phyloP scores from a whole-genome alignment of 1,140 invertebrate genomes.

The Oedothorax gibbosus region DNA sequence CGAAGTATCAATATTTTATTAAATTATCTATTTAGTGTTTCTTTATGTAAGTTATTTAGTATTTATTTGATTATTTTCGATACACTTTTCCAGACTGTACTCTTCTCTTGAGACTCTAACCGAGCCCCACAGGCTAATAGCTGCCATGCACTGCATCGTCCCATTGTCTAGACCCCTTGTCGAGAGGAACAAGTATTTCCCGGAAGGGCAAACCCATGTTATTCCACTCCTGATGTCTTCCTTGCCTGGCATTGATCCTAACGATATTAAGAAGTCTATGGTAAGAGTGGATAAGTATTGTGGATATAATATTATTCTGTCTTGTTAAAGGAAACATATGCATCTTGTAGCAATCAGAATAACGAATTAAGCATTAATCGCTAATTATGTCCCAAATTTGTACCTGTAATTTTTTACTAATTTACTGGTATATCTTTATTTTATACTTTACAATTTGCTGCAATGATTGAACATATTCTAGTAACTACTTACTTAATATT shows the following conservation, averaged over 20 bases:
- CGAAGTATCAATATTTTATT: no score
- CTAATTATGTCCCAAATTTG: no score
- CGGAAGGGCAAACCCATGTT: conserved; percentile 83
- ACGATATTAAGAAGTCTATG: conserved; percentile 87
- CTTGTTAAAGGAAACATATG: background rate
- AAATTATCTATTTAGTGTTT: no score
- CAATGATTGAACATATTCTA: no score
- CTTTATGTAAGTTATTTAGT: background rate
- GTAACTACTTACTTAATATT: no score
- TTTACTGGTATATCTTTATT: no score
- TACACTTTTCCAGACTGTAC: conserved; percentile 72
- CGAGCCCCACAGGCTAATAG: conserved; percentile 86
- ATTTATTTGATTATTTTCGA: background rate
- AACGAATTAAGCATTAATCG: no score
- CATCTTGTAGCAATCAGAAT: no score
- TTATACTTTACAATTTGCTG: no score
- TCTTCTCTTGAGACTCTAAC: conserved; percentile 84
- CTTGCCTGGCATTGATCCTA: conserved; percentile 90
- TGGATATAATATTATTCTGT: conserved; percentile 11
- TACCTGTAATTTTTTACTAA: no score
- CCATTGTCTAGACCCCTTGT: conserved; percentile 79
- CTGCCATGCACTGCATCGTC: conserved; percentile 81
- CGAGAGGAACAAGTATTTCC: conserved; percentile 71
- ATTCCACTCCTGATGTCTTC: conserved; percentile 82
- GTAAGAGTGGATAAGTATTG: conserved; percentile 68